Conservation (phyloP, 2,888 invertebrate genomes). For the Tenthredo amoena region DNA sequence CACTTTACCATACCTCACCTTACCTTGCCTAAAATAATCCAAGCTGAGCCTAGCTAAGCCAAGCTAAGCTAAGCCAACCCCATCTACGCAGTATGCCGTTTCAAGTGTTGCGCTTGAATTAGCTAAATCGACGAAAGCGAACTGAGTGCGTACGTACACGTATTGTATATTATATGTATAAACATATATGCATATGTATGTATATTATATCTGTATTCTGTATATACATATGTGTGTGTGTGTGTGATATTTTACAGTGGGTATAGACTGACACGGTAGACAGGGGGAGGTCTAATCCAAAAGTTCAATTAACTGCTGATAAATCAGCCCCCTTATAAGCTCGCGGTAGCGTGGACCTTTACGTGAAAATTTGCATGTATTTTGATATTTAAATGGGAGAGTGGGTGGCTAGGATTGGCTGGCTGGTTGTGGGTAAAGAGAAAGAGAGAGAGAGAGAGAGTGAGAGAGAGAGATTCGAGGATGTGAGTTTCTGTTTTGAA, state of each 20-base stretch:
- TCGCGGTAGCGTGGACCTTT: conserved; percentile 33
- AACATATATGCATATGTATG: neutral
- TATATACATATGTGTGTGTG: neutral
- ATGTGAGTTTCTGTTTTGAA: conserved; percentile 42
- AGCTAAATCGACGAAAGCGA: conserved; percentile 24
- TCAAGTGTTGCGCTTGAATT: conserved; percentile 33
- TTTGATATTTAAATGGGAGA: conserved; percentile 61
- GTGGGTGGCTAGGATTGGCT: conserved; percentile 40
- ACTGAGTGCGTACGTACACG: neutral
- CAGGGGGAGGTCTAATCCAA: conserved; percentile 20
- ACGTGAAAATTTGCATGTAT: conserved; percentile 58
- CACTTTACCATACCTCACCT: neutral
- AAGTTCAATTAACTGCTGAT: conserved; percentile 60
- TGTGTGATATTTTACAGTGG: neutral
- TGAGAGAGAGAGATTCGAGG: neutral
- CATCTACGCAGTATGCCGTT: conserved; percentile 11
- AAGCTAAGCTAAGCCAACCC: conserved; percentile 4
- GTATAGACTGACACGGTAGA: neutral
- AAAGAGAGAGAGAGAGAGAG: neutral
- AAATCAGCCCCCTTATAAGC: conserved; percentile 59
- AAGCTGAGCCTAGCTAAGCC: conserved; percentile 23
- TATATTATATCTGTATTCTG: too few relatives aligned
- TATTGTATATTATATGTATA: neutral
- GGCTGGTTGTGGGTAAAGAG: neutral
- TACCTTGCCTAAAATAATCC: conserved; percentile 18